Conservation (phyloP, 2,113 vertebrate species). For the Elephas maximus region DNA sequence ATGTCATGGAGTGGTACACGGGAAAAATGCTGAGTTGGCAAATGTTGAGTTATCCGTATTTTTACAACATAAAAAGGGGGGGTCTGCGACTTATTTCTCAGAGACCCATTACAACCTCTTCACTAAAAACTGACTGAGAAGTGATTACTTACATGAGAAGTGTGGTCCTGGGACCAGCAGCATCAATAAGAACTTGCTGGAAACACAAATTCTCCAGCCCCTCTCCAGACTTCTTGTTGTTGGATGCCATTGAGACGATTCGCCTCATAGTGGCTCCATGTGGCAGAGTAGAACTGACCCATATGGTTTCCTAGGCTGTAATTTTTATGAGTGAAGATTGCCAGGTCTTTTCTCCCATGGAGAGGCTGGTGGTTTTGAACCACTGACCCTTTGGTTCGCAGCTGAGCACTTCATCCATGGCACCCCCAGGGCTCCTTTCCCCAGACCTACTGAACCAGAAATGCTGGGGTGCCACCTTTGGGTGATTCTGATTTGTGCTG, state of each 20-base stretch:
- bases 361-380: background rate
- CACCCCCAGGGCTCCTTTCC: background rate
- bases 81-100: background rate
- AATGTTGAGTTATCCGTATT: background rate
- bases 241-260: too few relatives aligned
- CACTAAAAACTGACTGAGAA: background rate
- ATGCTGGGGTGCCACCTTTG: rapidly evolving
- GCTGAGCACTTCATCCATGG: too few relatives aligned
- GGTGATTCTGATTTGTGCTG: too few relatives aligned
- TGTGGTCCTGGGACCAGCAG: rapidly evolving
- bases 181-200: too few relatives aligned
- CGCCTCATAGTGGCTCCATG: background rate
- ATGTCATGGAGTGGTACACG: too few relatives aligned
- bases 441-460: background rate
- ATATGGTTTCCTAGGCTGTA: background rate
- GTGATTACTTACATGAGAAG: background rate
- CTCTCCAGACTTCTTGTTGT: too few relatives aligned
- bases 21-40: background rate
- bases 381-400: background rate
- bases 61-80: background rate
- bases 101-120: background rate
- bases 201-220: too few relatives aligned
- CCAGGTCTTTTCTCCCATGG: background rate
- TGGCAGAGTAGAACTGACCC: background rate
- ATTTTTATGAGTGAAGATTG: background rate